Base-by-base conservation (phyloP, 2,113 vertebrate species). In the Oenanthe melanoleuca region DNA sequence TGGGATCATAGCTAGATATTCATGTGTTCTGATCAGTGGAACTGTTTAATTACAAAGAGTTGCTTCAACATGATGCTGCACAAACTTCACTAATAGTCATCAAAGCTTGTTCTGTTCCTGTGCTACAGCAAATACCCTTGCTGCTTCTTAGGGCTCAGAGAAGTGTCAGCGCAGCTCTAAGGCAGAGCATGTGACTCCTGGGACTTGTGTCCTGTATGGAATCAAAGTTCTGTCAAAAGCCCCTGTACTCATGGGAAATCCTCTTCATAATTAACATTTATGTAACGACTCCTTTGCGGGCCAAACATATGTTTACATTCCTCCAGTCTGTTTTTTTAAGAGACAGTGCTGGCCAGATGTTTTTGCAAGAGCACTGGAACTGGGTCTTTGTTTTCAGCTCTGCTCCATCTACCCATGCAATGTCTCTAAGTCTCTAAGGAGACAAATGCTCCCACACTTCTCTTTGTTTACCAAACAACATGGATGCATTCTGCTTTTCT, bases 251-350 rank as follows among this genome's bases (percentile, higher is more conserved):
- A 70, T 74, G 83, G 86, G 82, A 96, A 96, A 92, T 86, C 37
- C 38, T 94, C 53, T 88, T 74, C 72, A 71, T 81, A 92, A 97
- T 86, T 95, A 92, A 66, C 72, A 80, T 94, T 96, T 94, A 88
- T 83, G 56, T 88, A 96, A 93, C 2, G 0, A 77, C 49, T 92
- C 61, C 23, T 88, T 94, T 53, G 25, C 5, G 8, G 69, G 92
- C 89, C 89, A 93, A 94, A 89, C 79, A 92, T 25, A 73, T 93
- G 92, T 96, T 96, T 96, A 90, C 83, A 88, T 95, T 93, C 75
- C 75, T 86, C 29, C 40, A 47, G 33, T 52, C 42, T 95, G 92
- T 88, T 92, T 94, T 93, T 85, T 80, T 55, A 93, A 90, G 79
- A 88, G 75, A 66, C 33, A 29, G 40, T 13, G 15, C 56, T 69